Evolutionary conservation across 2,113 vertebrate species (phyloP).

Genomic region (Neotoma lepida): DNA sequence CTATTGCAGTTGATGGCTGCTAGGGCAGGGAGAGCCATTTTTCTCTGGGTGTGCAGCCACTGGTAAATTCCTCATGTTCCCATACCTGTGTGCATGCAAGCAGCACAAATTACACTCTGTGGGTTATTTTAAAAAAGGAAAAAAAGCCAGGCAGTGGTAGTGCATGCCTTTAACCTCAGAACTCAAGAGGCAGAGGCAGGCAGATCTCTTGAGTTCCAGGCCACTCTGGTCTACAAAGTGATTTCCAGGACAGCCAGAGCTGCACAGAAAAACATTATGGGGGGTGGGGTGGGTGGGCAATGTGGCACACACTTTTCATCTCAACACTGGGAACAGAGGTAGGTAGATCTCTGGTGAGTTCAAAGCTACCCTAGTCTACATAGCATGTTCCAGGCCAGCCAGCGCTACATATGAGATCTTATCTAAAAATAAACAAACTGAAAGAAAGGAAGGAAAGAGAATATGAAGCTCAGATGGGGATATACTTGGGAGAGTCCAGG

Average conservation of each 20-base stretch:
- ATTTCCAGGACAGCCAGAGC: background rate
- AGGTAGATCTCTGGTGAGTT: background rate
- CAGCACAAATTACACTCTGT: background rate
- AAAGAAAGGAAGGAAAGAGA: background rate
- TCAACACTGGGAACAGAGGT: background rate
- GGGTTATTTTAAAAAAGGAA: background rate
- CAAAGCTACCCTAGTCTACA: background rate
- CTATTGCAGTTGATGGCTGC: background rate
- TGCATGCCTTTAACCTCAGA: background rate
- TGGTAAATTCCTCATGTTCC: background rate
- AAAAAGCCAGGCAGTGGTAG: background rate
- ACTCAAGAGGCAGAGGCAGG: background rate
- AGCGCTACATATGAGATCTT: background rate
- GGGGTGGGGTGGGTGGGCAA: background rate
- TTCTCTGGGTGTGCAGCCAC: background rate
- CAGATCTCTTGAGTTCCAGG: background rate
- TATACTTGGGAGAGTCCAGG: background rate
- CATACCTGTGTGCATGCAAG: background rate
- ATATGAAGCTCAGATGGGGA: background rate
- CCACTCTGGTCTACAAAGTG: no score
- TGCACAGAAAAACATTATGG: no score
- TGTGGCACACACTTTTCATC: background rate
- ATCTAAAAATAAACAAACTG: background rate
- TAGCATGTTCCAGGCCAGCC: background rate
- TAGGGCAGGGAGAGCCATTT: background rate